These are phyloP conservation scores for Thumatha senex DNA, from an alignment of 2,888 invertebrate species.

Conservation along the genomic window DNA sequence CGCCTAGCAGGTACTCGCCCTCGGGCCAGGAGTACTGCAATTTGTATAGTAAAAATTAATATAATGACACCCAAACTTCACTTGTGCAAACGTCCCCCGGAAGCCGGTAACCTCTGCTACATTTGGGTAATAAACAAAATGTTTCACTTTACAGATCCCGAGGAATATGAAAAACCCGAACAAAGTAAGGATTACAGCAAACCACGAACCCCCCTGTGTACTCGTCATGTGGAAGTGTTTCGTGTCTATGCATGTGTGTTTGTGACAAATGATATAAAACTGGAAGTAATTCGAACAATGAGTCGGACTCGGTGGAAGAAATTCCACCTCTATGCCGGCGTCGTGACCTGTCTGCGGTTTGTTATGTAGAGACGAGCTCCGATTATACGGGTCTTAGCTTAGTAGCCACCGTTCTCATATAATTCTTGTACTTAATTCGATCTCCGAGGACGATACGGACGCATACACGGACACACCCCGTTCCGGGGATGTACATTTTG, in stretches of 20 bases:
- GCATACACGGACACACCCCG: slow-evolving; percentile 5
- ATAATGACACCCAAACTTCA: no score
- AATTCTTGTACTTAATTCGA: slow-evolving; percentile 8
- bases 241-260: slow-evolving; percentile 7
- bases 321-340: no score
- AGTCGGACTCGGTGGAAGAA: no score
- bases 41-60: no score
- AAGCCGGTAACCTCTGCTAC: no score
- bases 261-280: slow-evolving; percentile 14
- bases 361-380: background rate
- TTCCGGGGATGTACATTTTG: slow-evolving; percentile 26
- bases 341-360: background rate
- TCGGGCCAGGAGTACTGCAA: slow-evolving; percentile 99
- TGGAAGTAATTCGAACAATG: no score
- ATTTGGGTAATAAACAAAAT: no score
- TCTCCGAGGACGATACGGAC: slow-evolving; percentile 16
- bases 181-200: slow-evolving; percentile 34
- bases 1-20: slow-evolving; percentile 91
- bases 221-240: slow-evolving; percentile 24
- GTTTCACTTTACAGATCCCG: slow-evolving; percentile 17
- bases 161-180: slow-evolving; percentile 26
- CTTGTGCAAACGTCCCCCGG: no score
- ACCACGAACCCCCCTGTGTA: slow-evolving; percentile 16
- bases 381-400: slow-evolving; percentile 19
- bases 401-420: slow-evolving; percentile 11